Evolutionary conservation across 23 tunicate species (phyloP), one percentile per base, ranked within the genome.

Genomic region (Styela plicata): DNA sequence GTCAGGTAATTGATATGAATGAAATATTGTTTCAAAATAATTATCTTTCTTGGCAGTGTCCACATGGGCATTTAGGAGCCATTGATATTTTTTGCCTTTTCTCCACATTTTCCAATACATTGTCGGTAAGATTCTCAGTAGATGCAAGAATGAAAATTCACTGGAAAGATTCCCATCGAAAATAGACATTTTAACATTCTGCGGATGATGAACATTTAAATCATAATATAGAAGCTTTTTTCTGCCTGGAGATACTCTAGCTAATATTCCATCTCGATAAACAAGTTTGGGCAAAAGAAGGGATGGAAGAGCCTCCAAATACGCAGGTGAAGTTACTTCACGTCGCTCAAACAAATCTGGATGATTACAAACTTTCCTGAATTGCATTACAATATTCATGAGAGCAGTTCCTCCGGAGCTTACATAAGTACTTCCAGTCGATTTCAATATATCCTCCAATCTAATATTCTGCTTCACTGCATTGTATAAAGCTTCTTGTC

Each of bases 341-440:
- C 81, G 64, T 44, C 64, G n/a, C 24, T 76, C 81, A 29, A 70
- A 35, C 52, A 70, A 35, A 71, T 80, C 73, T n/a, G 74, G 74
- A 28, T 80, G 83, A 64, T 80, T 80, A 33, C 74, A 64, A 31
- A 90, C 96, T 75, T 90, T 90, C 24, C 96, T 86, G 69, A 90
- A 90, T 80, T 90, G 96, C 96, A 90, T 90, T 63, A 90, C 96
- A 24, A 90, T 52, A 76, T 90, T 90, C 89, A 89, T 89, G 36
- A 89, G 83, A 37, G 87, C 69, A 21, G 64, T 84, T 62, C 82
- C 77, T 22, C 74, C 52, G 29, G 37, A 23, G 32, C 52, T 69
- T 35, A 33, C 32, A 33, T 71, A 21, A 21, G 52, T 27, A 53
- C 22, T 34, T 22, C 65, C 80, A 74, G 80, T 24, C 63, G 74